A percentile compares a stretch with the other conserved stretches of the same genome.
These are phyloP conservation scores for Pomatorhinus ruficollis DNA, from an alignment of 2,113 vertebrate species.

Conservation along the genomic window DNA sequence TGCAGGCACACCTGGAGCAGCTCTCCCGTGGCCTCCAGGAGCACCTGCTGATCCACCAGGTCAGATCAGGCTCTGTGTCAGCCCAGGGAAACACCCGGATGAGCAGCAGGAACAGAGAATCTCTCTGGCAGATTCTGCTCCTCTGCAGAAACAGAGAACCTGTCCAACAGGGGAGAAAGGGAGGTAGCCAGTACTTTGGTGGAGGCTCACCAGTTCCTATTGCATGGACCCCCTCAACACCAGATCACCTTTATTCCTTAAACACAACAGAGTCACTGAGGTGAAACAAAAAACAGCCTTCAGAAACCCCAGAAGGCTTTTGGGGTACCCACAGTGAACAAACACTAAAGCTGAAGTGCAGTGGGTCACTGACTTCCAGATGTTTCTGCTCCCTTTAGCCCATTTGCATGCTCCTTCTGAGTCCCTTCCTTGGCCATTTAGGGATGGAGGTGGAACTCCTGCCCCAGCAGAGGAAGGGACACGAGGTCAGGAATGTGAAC, in stretches of 20 bases:
- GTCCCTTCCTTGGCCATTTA: neutral
- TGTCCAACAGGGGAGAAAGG: neutral
- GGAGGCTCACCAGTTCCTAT: neutral
- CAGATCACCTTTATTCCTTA: neutral
- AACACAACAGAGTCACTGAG: neutral
- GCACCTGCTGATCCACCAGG: neutral
- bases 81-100: neutral
- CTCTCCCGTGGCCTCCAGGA: slow-evolving; percentile 8
- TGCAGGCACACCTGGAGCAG: neutral
- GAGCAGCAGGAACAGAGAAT: neutral
- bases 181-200: neutral
- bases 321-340: neutral
- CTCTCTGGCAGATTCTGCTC: neutral
- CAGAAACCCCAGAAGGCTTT: neutral
- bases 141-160: neutral
- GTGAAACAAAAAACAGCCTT: neutral
- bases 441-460: neutral
- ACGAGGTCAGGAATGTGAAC: neutral
- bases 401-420: neutral
- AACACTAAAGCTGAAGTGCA: neutral
- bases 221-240: neutral
- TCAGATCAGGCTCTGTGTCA: neutral
- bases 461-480: neutral
- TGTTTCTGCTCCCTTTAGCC: neutral
- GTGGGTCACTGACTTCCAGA: neutral